Evolutionary conservation across 1,140 invertebrate species (phyloP), one percentile per base, ranked within the genome.

Genomic region (Drosophila ficusphila): DNA sequence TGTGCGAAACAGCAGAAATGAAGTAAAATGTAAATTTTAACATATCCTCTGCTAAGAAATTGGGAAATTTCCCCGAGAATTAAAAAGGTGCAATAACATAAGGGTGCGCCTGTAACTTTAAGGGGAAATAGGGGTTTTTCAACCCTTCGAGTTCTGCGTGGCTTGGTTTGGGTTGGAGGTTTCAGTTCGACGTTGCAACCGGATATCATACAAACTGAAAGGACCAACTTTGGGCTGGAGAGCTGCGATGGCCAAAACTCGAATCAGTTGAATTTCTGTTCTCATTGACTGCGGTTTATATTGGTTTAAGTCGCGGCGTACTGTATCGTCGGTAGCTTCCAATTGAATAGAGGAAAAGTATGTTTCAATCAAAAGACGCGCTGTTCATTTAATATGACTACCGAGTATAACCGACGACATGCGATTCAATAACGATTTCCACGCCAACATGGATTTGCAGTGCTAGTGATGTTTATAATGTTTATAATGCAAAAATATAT

Each of bases 201-300:
- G 53, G 49, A 61, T 9, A 11, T 12, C 2, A n/a, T 8, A 14
- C 19, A 64, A 65, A 42, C 31, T 12, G 34, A 23, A 33, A 33
- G 34, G 34, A 42, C 42, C 6, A 23, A 27, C 27, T 38, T 12
- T 27, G 23, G 29, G 12, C 33, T 36, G 11, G 11, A 42, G 2
- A 27, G 27, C 23, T 29, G 19, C 33, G 48, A 12, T 29, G 25
- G 11, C 27, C 16, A 18, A 53, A 53, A 54, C 16, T 18, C 12
- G 16, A 42, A 73, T 38, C 69, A 73, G 69, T 73, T 73, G 69
- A 62, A 62, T 73, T 73, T 73, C 69, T 73, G 69, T 73, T 73
- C 69, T 73, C 69, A 62, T 73, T 38, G 69, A 39, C 48, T 60
- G 69, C 69, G 69, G 69, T 73, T 73, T 73, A 62, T 33, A 25